Conservation (phyloP, 2,888 invertebrate genomes). For the Cephus pulcher region DNA sequence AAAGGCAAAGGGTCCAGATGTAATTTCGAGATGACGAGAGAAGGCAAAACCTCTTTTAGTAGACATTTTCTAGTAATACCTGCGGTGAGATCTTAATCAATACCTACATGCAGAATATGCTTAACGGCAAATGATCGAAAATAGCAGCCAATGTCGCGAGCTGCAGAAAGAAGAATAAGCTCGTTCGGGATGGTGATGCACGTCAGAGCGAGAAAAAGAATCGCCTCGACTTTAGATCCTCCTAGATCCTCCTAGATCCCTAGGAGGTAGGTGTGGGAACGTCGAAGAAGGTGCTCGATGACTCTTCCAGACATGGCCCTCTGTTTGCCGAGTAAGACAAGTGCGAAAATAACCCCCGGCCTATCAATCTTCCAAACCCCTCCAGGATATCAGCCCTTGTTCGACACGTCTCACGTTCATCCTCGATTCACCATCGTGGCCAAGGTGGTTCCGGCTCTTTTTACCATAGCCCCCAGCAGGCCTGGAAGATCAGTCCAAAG, state of each 20-base stretch:
- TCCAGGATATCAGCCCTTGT: background rate
- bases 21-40: conserved; percentile 1
- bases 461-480: background rate
- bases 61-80: background rate
- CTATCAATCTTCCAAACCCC: conserved; percentile 41
- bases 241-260: too few species aligned
- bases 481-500: background rate
- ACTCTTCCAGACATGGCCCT: background rate
- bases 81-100: too few species aligned
- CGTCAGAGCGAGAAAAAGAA: too few species aligned
- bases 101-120: too few species aligned
- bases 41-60: background rate
- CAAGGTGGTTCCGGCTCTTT: background rate
- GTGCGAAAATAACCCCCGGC: conserved; percentile 47
- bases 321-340: conserved; percentile 39
- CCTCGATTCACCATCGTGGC: background rate
- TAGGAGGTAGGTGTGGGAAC: too few species aligned
- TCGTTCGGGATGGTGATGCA: too few species aligned
- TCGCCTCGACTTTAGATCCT: too few species aligned
- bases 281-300: too few species aligned
- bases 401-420: background rate
- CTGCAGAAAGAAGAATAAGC: too few species aligned
- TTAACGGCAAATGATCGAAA: too few species aligned
- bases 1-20: conserved; percentile 16
- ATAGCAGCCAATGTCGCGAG: too few species aligned